Base-by-base conservation (phyloP, 2,113 vertebrate species). In the Bombycilla garrulus region DNA sequence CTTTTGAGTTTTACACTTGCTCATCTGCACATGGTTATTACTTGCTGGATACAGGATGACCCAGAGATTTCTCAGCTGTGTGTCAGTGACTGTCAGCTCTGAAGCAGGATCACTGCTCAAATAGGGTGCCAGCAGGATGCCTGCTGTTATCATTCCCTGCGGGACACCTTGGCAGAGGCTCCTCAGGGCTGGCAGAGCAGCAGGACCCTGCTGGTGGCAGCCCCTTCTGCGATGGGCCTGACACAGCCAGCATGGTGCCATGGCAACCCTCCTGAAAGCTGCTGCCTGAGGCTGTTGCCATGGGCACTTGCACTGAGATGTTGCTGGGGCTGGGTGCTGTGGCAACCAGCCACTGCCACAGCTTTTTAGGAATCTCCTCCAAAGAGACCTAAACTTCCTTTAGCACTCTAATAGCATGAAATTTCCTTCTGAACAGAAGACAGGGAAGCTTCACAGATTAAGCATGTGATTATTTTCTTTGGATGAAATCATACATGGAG, bases 191-290 rank as follows among this genome's bases (percentile, higher is more conserved):
- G 36, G 35, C 20, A 20, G 38, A 3, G 24, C 36, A 45, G 47
- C 11, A 48, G 31, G 35, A 25, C 42, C 23, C 38, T 38, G 9
- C 38, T 38, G 38, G 1, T 0, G 13, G 26, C 31, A 47, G 2
- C 8, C 10, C n/a, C 29, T 54, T 31, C 45, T 25, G 15, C 3
- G 7, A 10, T 1, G 15, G 7, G 0, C 23, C 47, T 26, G 36
- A 0, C 33, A 19, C 48, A 44, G 3, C 14, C 66, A 2, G 73
- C 40, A 23, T 10, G 29, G 20, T 14, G 81, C n/a, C 70, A 3
- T 36, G 69, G 81, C 40, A 73, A 18, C 48, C 60, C 6, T 5
- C 40, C 1, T 10, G 2, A 10, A 4, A 19, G 48, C 38, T 26
- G 2, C 2, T 19, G n/a, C 47, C 61, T 4, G 18, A 35, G 72